Base-by-base conservation (phyloP, 2,113 vertebrate species). In the Tychaedon coryphoeus region DNA sequence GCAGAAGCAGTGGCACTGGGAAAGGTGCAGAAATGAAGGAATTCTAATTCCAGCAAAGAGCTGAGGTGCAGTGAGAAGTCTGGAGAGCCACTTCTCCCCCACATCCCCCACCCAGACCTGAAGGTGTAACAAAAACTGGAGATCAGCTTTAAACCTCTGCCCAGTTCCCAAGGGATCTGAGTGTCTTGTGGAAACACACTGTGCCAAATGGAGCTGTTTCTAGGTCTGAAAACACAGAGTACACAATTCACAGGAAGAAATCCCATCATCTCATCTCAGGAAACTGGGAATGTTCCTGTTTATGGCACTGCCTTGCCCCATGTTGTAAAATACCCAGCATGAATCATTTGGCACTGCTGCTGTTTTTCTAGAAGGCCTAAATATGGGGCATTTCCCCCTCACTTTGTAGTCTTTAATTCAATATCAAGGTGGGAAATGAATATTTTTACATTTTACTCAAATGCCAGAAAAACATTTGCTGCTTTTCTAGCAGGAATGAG, bases 391-490 rank as follows among this genome's bases (percentile, higher is more conserved):
- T 88, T 48, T 14, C 1, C 51, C 61, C 58, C 53, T 83, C 19
- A 7, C 50, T 94, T 88, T 22, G 19, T 54, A 90, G 78, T 15
- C 78, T 76, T 61, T 75, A 75, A 86, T 86, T 88, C 64, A 86
- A 3, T 53, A 95, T 31, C 47, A 79, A 86, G 75, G 88, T 83
- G 92, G 58, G 78, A 92, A 93, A 93, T 70, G 5, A 76, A 8
- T 73, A 77, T 61, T 96, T 83, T 76, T 91, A 79, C 79, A 57
- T 93, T 91, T 91, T 76, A 57, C 78, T 88, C 74, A 91, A 91
- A 95, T 65, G 91, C 61, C 78, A 92, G 88, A 78, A 94, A 89
- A 96, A 88, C 77, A 90, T 75, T 78, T 47, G 54, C 78, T 45
- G 81, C 53, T 86, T 60, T 81, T 86, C 64, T 34, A 81, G 69